Percentiles rank a stretch among this genome's conserved stretches.
phyloP scores from a whole-genome alignment of 2,113 vertebrate genomes.

The Thunnus thynnus region DNA sequence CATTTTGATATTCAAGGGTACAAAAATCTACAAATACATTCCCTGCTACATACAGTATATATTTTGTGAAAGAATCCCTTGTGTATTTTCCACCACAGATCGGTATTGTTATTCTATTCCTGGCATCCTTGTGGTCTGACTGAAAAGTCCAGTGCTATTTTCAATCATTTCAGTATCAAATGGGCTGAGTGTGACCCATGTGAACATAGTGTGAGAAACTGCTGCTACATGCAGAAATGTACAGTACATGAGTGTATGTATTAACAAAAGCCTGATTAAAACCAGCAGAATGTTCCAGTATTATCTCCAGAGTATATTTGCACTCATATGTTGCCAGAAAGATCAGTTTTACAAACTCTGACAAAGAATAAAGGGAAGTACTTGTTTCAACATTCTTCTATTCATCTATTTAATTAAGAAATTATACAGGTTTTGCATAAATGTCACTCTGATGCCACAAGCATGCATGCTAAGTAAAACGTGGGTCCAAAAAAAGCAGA shows the following conservation, averaged over 20 bases:
- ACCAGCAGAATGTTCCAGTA: background rate
- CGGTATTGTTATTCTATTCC: slow-evolving; percentile 17
- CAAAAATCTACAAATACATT: slow-evolving; percentile 5
- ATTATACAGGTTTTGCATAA: slow-evolving; percentile 44
- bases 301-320: background rate
- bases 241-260: background rate
- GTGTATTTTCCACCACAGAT: background rate
- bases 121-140: slow-evolving; percentile 3
- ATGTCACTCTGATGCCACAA: slow-evolving; percentile 56
- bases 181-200: background rate
- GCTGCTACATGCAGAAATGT: background rate
- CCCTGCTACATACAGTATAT: slow-evolving; percentile 9
- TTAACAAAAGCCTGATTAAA: slow-evolving; percentile 6
- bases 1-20: slow-evolving; percentile 34
- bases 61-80: background rate
- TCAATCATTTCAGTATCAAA: slow-evolving; percentile 3
- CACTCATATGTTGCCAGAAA: background rate
- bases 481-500: slow-evolving; percentile 58
- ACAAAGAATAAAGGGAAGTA: background rate
- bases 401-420: slow-evolving; percentile 49
- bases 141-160: background rate
- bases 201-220: background rate
- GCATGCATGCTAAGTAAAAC: slow-evolving; percentile 46
- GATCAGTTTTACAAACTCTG: background rate
- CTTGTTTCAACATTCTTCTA: slow-evolving; percentile 35